A percentile compares a stretch with the other conserved stretches of the same genome.
These are phyloP conservation scores for Cricetomys ansorgei DNA, from an alignment of 2,113 vertebrate species.

Conservation along the genomic window DNA sequence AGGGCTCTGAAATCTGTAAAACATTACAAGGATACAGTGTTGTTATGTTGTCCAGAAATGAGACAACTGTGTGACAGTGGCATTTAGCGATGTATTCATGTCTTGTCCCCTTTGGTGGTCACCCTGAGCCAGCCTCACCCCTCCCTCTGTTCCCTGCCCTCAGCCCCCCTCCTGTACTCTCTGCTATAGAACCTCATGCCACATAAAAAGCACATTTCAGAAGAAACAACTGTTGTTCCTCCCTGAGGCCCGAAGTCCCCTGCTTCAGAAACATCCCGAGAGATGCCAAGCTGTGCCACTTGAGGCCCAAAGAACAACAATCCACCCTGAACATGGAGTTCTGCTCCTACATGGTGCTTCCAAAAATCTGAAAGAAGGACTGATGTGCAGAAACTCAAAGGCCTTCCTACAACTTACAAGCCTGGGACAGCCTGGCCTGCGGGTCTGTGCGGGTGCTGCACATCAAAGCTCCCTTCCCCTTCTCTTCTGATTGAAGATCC, in stretches of 20 bases:
- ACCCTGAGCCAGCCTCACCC: rapidly evolving
- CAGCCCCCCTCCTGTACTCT: background rate
- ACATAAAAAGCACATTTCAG: background rate
- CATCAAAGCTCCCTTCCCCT: background rate
- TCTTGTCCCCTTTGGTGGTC: background rate
- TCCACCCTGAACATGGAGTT: background rate
- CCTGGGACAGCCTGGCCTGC: rapidly evolving
- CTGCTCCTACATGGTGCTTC: rapidly evolving
- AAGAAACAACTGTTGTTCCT: background rate
- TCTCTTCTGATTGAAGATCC: background rate
- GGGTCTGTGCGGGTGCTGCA: too few species aligned
- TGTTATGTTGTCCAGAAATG: background rate
- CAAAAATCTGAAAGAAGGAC: background rate
- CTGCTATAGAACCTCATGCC: background rate
- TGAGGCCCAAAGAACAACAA: background rate
- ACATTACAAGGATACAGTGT: rapidly evolving
- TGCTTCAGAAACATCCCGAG: background rate
- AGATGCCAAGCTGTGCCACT: background rate
- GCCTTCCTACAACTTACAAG: background rate
- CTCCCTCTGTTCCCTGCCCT: background rate
- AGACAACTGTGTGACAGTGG: background rate
- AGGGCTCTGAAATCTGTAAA: background rate
- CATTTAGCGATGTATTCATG: rapidly evolving
- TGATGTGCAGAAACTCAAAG: background rate
- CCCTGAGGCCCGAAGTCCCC: rapidly evolving